Conservation (phyloP, 1,140 invertebrate genomes). For the Acromyrmex heyeri region DNA sequence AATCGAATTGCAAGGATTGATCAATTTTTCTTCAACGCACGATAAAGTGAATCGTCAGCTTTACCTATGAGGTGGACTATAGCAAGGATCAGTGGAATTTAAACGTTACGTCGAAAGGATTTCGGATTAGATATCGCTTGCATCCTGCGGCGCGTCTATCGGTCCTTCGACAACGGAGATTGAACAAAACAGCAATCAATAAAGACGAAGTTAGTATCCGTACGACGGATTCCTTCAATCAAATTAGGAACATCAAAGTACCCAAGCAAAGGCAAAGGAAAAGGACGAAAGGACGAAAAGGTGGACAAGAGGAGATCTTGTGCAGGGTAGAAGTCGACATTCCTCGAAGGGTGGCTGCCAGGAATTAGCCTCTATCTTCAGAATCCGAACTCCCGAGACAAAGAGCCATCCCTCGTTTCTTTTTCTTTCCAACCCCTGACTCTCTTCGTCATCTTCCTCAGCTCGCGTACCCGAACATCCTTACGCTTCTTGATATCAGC, state of each 20-base stretch:
- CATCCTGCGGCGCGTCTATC: constrained; percentile 25
- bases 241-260: constrained; percentile 87
- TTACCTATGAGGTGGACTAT: constrained; percentile 27
- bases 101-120: constrained; percentile 43
- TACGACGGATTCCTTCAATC: constrained; percentile 87
- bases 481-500: constrained; percentile 64
- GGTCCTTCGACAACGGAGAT: constrained; percentile 51
- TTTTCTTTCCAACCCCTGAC: constrained; percentile 47
- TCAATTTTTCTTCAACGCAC: neutral
- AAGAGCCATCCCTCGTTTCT: constrained; percentile 75
- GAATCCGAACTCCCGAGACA: constrained; percentile 85
- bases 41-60: constrained; percentile 2
- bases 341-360: constrained; percentile 83
- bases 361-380: constrained; percentile 86
- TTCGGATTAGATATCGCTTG: constrained; percentile 41
- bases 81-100: constrained; percentile 44
- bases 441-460: constrained; percentile 71
- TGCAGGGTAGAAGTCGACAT: constrained; percentile 75
- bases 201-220: constrained; percentile 85
- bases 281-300: constrained; percentile 77
- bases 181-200: constrained; percentile 86
- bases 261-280: constrained; percentile 80
- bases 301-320: constrained; percentile 67
- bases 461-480: constrained; percentile 31
- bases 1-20: neutral